Base-by-base conservation (phyloP, 2,113 vertebrate species). In the Cariama cristata region DNA sequence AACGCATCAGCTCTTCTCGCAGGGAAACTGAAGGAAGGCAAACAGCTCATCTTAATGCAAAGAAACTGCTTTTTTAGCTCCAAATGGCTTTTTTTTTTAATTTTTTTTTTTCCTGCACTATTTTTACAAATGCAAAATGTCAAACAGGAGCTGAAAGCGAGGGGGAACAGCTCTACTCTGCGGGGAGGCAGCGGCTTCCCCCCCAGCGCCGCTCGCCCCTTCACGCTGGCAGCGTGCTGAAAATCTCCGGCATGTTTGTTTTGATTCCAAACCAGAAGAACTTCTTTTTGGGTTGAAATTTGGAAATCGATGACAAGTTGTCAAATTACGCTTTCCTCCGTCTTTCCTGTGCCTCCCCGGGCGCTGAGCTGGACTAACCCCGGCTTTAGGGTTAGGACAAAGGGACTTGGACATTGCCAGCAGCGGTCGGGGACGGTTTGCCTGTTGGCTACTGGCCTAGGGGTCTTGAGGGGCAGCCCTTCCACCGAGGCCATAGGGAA, bases 261-360 rank as follows among this genome's bases (percentile, higher is more conserved):
- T 69, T 6, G 45, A 17, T 74, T 81, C 95, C 84, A 90, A 91
- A 93, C 84, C 73, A 77, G 59, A 84, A 76, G 18, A 89, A 33
- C 49, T 13, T 45, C 35, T 71, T 90, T 82, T 86, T 3, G 68
- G 91, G 74, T 45, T 90, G 94, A 91, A 94, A 79, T 76, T 7
- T 50, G 27, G 83, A 45, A 91, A 83, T 83, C 0, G 19, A 64
- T 89, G 92, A 94, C 79, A 89, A 76, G 86, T 38, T 84, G 92
- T 80, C 76, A 83, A 52, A 71, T 32, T 45, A 6, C 0, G 1
- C 42, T 85, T 90, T 19, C 66, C 93, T 71, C 45, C 4, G 8
- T 1, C 26, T 69, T 87, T 68, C 38, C 38, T 8, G 18, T 23
- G 44, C 74, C 53, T 81, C n/a, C 52, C 11, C 8, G 0, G 0